phyloP scores from a whole-genome alignment of 2,113 vertebrate species.

The Rana temporaria region DNA sequence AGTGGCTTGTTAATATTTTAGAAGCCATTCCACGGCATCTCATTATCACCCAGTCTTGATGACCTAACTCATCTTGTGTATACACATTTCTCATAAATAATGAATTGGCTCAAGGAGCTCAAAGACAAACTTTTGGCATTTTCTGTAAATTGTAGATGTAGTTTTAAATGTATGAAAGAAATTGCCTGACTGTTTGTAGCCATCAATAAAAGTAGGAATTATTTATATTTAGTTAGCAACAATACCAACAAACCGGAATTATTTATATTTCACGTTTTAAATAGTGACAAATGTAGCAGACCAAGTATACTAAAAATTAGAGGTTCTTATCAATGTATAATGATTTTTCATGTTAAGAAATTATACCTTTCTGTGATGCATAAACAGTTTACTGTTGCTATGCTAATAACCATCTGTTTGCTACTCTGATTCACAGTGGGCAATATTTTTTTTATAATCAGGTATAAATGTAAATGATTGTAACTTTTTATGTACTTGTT shows the following conservation, averaged over 20 bases:
- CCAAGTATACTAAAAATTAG: no score
- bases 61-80: constrained; percentile 56
- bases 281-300: not conserved
- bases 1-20: constrained; percentile 57
- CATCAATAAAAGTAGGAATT: constrained; percentile 4
- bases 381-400: no score
- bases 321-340: not conserved
- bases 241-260: not conserved
- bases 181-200: constrained; percentile 10
- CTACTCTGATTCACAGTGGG: no score
- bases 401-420: no score
- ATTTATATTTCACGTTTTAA: not conserved
- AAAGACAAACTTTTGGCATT: constrained; percentile 53
- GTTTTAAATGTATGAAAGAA: constrained; percentile 38
- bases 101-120: constrained; percentile 29
- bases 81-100: constrained; percentile 54
- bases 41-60: constrained; percentile 53
- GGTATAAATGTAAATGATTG: no score
- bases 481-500: no score
- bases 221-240: not conserved
- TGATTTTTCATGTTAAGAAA: not conserved
- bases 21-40: constrained; percentile 46
- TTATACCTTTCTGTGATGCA: no score
- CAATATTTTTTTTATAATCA: no score
- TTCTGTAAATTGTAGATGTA: constrained; percentile 47